phyloP scores from a whole-genome alignment of 2,113 vertebrate species.

The Rutilus rutilus region DNA sequence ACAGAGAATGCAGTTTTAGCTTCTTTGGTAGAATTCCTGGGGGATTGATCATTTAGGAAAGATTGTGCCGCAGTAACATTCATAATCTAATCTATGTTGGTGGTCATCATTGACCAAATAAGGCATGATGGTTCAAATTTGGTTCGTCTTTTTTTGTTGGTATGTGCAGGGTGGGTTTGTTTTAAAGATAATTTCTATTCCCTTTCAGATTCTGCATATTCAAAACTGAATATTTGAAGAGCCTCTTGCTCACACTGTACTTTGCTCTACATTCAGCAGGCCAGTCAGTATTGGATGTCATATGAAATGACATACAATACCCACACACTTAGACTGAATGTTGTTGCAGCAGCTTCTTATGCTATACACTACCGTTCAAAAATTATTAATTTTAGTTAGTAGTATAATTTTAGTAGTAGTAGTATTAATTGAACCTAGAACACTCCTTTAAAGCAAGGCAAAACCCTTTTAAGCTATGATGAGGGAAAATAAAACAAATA shows the following conservation, averaged over 20 bases:
- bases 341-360: conserved; percentile 38
- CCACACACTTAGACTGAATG: not conserved
- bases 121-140: not conserved
- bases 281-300: not conserved
- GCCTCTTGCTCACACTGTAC: not conserved
- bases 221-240: not conserved
- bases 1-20: conserved; percentile 16
- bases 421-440: too few relatives aligned
- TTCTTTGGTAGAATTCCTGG: conserved; percentile 18
- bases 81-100: conserved; percentile 4
- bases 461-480: too few relatives aligned
- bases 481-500: not conserved
- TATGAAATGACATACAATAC: conserved; percentile 4
- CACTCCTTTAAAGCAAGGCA: too few relatives aligned
- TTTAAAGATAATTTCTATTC: not conserved
- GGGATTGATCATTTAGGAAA: not conserved
- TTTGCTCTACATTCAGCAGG: not conserved
- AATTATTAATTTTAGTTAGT: too few relatives aligned
- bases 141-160: not conserved
- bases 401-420: too few relatives aligned
- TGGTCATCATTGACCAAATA: not conserved
- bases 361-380: not conserved
- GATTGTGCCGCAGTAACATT: not conserved
- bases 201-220: not conserved
- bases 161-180: not conserved